Conservation (phyloP, 2,888 invertebrate species). For the Ceraclea dissimilis region DNA sequence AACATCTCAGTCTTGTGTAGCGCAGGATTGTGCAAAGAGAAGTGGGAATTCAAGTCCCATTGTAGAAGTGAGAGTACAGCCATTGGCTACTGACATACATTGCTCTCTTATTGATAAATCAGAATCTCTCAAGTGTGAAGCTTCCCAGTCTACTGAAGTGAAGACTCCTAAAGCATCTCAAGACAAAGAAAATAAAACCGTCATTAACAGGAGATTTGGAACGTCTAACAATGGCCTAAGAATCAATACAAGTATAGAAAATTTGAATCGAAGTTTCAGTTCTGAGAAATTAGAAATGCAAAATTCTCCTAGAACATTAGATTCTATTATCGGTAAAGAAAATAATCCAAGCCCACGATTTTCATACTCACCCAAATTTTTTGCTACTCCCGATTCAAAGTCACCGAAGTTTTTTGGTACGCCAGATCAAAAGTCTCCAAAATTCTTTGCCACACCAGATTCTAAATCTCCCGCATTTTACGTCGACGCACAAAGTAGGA, state of each 20-base stretch:
- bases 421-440: conserved; percentile 20
- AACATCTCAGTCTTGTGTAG: not conserved
- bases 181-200: conserved; percentile 5
- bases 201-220: conserved; percentile 15
- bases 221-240: conserved; percentile 13
- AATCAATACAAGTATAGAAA: conserved; percentile 16
- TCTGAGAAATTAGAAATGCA: conserved; percentile 38
- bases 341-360: conserved; percentile 40
- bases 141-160: conserved; percentile 3
- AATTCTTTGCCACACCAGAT: conserved; percentile 22
- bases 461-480: conserved; percentile 19
- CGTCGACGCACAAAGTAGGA: conserved; percentile 33
- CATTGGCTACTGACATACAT: conserved; percentile 18
- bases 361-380: conserved; percentile 42
- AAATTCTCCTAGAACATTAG: conserved; percentile 39
- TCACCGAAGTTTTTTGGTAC: conserved; percentile 23
- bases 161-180: not conserved
- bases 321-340: conserved; percentile 42
- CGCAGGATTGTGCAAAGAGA: conserved; percentile 28
- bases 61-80: conserved; percentile 29
- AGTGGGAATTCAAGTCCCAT: conserved; percentile 24
- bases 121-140: not conserved
- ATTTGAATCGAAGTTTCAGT: conserved; percentile 7
- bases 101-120: conserved; percentile 7
- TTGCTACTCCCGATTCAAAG: conserved; percentile 18